Evolutionary conservation across 2,113 vertebrate genomes (phyloP).

Genomic region (Brienomyrus longianalis): DNA sequence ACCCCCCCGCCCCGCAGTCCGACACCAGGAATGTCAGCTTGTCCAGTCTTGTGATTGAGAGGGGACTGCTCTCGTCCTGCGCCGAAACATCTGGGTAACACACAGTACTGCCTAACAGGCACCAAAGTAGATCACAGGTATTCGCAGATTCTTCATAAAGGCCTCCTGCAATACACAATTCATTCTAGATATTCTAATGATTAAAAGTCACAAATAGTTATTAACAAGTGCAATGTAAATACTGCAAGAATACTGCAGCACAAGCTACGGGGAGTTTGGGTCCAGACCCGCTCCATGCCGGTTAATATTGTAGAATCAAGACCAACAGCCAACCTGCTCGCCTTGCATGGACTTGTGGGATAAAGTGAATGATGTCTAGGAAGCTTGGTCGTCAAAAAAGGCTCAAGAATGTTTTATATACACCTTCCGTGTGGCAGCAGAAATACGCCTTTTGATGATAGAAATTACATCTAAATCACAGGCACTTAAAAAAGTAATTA

Average conservation of each 20-base stretch:
- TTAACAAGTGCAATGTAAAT: neutral
- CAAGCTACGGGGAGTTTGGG: neutral
- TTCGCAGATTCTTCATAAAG: neutral
- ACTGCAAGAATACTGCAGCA: neutral
- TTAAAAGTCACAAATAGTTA: neutral
- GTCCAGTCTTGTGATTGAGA: slow-evolving; percentile 1
- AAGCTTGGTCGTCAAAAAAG: neutral
- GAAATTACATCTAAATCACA: neutral
- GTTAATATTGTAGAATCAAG: neutral
- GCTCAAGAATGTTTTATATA: neutral
- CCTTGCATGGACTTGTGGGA: neutral
- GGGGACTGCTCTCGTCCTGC: no score
- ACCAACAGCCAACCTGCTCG: neutral
- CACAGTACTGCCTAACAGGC: neutral
- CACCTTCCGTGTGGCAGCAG: neutral
- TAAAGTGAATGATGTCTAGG: neutral
- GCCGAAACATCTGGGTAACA: neutral
- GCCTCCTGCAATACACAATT: neutral
- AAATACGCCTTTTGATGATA: neutral
- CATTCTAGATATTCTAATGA: neutral
- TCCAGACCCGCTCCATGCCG: neutral
- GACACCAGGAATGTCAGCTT: neutral
- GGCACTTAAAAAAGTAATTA: neutral
- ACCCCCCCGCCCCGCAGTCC: no score
- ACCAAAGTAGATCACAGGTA: neutral